Evolutionary conservation across 2,888 invertebrate genomes (phyloP).

Genomic region (Xestia ashworthii): DNA sequence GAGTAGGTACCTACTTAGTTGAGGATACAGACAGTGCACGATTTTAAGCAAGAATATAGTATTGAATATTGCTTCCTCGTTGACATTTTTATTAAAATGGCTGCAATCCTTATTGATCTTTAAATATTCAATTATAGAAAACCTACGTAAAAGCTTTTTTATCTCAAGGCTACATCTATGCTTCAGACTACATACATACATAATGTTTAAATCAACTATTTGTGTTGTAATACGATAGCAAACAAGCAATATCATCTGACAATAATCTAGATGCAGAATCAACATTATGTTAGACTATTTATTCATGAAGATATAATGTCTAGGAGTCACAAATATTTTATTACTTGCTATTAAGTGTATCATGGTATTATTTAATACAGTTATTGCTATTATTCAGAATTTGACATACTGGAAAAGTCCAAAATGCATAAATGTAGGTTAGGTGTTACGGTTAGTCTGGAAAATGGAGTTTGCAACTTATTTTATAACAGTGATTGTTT

Average conservation of each 20-base stretch:
- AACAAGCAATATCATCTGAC: slow-evolving; percentile 35
- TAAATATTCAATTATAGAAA: background rate
- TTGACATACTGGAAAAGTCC: background rate
- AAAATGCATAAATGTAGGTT: background rate
- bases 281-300: slow-evolving; percentile 33
- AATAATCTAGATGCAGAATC: slow-evolving; percentile 25
- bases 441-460: background rate
- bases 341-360: slow-evolving; percentile 9
- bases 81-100: background rate
- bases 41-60: background rate
- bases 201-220: background rate
- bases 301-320: slow-evolving; percentile 4
- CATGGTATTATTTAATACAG: slow-evolving; percentile 1
- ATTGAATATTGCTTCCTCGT: background rate
- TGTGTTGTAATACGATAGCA: slow-evolving; percentile 9
- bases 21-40: background rate
- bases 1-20: background rate
- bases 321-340: background rate
- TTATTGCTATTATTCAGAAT: background rate
- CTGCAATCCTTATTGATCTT: background rate
- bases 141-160: background rate
- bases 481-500: background rate
- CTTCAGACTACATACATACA: background rate
- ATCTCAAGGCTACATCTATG: background rate
- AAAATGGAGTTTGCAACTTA: background rate